Evolutionary conservation across 2,113 vertebrate species (phyloP).

Genomic region (Sitta europaea): DNA sequence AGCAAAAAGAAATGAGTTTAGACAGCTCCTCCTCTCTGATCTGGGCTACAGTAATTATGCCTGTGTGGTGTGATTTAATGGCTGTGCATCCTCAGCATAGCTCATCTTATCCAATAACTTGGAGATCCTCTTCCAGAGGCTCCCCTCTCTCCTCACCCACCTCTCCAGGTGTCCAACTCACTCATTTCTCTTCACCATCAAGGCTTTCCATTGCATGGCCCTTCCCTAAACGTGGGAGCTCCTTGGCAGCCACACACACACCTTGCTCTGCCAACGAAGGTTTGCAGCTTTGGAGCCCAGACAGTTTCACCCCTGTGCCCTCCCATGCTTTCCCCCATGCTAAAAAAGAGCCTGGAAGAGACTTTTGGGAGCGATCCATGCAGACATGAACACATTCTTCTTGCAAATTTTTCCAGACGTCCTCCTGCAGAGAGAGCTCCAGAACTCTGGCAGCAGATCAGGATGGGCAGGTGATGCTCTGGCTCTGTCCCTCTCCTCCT

Average conservation of each 20-base stretch:
- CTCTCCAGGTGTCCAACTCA: background rate
- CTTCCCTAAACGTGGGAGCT: background rate
- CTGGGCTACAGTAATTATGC: background rate
- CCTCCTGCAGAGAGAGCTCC: background rate
- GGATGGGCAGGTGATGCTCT: background rate
- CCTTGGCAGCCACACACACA: background rate
- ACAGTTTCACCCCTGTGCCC: background rate
- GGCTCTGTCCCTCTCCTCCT: background rate
- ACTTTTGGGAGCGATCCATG: background rate
- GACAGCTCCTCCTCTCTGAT: constrained; percentile 35
- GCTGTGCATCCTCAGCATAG: background rate
- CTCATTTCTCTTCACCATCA: background rate
- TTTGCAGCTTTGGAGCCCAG: background rate
- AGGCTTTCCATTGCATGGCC: background rate
- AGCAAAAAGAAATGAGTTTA: constrained; percentile 11
- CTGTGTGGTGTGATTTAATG: background rate
- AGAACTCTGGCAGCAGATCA: background rate
- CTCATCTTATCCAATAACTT: background rate
- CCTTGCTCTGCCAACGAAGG: background rate
- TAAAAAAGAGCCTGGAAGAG: background rate
- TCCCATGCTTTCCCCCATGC: background rate
- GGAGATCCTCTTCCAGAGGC: background rate
- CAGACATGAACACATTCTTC: background rate
- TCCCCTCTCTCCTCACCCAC: background rate
- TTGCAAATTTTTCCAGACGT: background rate